A percentile compares a stretch with the other conserved stretches of the same genome.
These are phyloP conservation scores for Melangyna quadrimaculata DNA, from an alignment of 2,888 invertebrate genomes.

Conservation along the genomic window DNA sequence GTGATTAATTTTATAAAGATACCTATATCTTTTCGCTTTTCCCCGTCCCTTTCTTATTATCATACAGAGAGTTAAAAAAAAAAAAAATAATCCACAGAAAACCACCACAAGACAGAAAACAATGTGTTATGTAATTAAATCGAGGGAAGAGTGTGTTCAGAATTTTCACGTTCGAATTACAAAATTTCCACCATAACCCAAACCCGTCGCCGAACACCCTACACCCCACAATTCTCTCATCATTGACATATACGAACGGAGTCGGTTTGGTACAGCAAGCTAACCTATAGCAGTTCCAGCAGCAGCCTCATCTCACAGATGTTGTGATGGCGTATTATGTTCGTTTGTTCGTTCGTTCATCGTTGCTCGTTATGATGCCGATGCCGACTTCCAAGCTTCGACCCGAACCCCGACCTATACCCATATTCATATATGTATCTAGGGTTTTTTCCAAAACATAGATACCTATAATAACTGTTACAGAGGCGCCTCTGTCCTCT, in stretches of 20 bases:
- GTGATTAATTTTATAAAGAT: neutral
- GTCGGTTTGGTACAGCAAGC: conserved; percentile 4
- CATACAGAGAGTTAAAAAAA: neutral
- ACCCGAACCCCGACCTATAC: conserved; percentile 51
- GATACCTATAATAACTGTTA: conserved; percentile 18
- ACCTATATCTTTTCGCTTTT: neutral
- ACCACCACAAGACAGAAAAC: conserved; percentile 17
- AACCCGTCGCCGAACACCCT: neutral
- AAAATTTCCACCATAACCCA: conserved; percentile 7
- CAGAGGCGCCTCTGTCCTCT: conserved; percentile 19
- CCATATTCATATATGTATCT: too few species aligned
- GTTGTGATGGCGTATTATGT: conserved; percentile 29
- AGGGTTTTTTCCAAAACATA: conserved; percentile 43
- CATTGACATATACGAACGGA: conserved; percentile 5
- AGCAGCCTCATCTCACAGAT: conserved; percentile 10
- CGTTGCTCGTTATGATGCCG: conserved; percentile 19
- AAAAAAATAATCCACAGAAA: conserved; percentile 23
- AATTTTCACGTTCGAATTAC: conserved; percentile 60
- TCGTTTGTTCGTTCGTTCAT: conserved; percentile 27
- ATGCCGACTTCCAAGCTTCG: conserved; percentile 29
- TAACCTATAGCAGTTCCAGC: neutral
- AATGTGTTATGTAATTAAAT: conserved; percentile 69
- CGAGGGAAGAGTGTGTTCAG: conserved; percentile 30
- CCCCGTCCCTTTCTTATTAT: neutral
- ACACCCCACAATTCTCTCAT: conserved; percentile 31